These are phyloP conservation scores for Piscicola geometra DNA, from an alignment of 2,888 invertebrate species.

Conservation along the genomic window DNA sequence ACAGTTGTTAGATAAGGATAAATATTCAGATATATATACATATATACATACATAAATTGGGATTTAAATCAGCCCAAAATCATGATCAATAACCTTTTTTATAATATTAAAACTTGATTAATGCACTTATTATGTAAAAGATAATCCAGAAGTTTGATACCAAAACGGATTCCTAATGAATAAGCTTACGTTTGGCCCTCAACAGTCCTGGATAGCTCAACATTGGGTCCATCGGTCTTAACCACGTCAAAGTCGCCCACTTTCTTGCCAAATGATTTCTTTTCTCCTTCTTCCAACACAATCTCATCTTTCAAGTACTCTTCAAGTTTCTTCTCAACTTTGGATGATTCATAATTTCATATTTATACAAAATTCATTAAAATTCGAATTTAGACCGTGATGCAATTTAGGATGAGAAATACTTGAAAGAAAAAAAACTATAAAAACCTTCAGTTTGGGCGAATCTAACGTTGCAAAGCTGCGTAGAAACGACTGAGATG, in stretches of 20 bases:
- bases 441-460: background rate
- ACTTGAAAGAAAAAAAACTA: background rate
- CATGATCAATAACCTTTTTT: too few relatives aligned
- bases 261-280: conserved; percentile 66
- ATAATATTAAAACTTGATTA: too few relatives aligned
- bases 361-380: background rate
- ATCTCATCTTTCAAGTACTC: conserved; percentile 91
- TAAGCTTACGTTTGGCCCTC: conserved; percentile 62
- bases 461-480: background rate
- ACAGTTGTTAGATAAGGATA: too few relatives aligned
- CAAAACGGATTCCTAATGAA: too few relatives aligned
- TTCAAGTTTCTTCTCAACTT: conserved; percentile 62
- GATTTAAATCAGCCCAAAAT: too few relatives aligned
- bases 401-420: background rate
- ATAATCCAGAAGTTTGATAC: too few relatives aligned
- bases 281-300: conserved; percentile 76
- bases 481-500: background rate
- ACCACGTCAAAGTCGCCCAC: conserved; percentile 74
- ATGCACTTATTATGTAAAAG: too few relatives aligned
- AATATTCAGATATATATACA: too few relatives aligned
- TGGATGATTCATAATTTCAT: too few relatives aligned
- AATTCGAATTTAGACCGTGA: background rate
- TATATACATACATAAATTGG: too few relatives aligned
- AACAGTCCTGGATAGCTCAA: conserved; percentile 64
- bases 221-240: conserved; percentile 74